Conservation (phyloP, 2,888 invertebrate genomes). For the Gandaritis pyraliata region DNA sequence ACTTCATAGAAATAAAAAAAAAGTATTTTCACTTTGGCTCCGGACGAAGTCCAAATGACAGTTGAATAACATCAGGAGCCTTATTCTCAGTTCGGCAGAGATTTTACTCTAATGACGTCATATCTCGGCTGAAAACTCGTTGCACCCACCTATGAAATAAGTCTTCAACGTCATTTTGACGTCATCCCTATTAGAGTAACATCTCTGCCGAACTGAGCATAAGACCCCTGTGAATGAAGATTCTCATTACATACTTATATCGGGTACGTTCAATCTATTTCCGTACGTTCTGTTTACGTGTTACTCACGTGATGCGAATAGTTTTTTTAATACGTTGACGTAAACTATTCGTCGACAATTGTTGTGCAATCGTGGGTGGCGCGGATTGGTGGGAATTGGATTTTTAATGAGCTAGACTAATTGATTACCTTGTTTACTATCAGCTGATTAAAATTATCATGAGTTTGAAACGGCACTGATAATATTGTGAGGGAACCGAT, state of each 20-base stretch:
- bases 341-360: conserved; percentile 53
- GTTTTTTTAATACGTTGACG: conserved; percentile 56
- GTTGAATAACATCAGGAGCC: conserved; percentile 30
- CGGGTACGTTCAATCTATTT: conserved; percentile 47
- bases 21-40: background rate
- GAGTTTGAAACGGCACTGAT: background rate
- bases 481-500: background rate
- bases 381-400: conserved; percentile 23
- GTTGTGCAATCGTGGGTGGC: conserved; percentile 53
- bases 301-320: conserved; percentile 64
- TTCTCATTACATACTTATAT: conserved; percentile 39
- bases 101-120: too few relatives aligned
- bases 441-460: background rate
- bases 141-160: too few relatives aligned
- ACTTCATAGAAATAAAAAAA: background rate
- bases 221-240: conserved; percentile 44
- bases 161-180: too few relatives aligned
- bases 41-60: conserved; percentile 20
- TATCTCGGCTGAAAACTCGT: too few relatives aligned
- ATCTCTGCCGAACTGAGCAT: too few relatives aligned
- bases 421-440: conserved; percentile 28
- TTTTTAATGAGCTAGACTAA: conserved; percentile 21
- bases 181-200: too few relatives aligned
- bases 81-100: too few relatives aligned
- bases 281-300: conserved; percentile 58